Base-by-base conservation (phyloP, 2,888 invertebrate species). In the Liposcelis brunnea region DNA sequence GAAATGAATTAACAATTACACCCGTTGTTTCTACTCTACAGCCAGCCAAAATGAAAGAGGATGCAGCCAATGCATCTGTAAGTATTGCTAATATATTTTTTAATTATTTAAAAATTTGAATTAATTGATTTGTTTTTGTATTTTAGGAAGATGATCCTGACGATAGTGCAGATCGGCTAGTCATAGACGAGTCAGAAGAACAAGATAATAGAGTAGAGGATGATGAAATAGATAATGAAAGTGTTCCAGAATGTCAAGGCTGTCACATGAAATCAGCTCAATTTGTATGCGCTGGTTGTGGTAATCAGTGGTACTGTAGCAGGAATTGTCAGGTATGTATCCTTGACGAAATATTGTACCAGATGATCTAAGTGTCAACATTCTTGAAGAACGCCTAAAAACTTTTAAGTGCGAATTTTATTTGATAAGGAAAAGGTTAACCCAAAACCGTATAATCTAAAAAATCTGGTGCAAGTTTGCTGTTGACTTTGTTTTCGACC, bases 251-350 rank as follows among this genome's bases (percentile, higher is more conserved):
- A 52, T 90, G 89, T 62, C 87, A 87, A 71, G 85, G 87, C 52
- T 90, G 89, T 61, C 75, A 81, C 53, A 74, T 77, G 48, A 72
- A 77, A 51, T 74, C 80, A 55, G 86, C 87, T 49, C 84, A 82
- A 65, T 89, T 83, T 59, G 84, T 86, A 36, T 90, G 89, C 61
- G 86, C 86, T 37, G 86, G 84, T 43, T 90, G 89, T 62, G 83
- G 81, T 52, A 85, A 84, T 65, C 87, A 87, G 66, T 91, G 90
- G 89, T 91, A 93, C 64, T 93, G 91, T 71, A 87, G 86, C 59
- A 72, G 86, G 46, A 82, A 85, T 52, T 93, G 91, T 62, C 91
- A 91, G 80, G 90, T 90, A 64, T 58, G 59, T 52, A 35, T 8
- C 10, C 18, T n/a, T n/a, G n/a, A n/a, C n/a, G n/a, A 21, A n/a